Evolutionary conservation across 1,140 invertebrate genomes (phyloP).

Genomic region (Drosophila guanche): DNA sequence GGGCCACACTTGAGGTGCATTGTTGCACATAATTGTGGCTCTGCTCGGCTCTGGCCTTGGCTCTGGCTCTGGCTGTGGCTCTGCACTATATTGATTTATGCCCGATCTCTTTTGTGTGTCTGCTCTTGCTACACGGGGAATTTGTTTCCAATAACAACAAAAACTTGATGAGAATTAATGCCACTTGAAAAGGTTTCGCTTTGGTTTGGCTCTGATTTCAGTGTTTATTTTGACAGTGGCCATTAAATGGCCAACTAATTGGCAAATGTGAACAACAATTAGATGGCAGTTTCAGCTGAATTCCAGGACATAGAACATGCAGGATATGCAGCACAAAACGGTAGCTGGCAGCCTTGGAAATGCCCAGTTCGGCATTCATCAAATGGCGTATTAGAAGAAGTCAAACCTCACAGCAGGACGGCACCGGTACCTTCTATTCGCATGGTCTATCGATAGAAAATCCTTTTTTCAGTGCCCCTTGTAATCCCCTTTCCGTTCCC

Average conservation of each 20-base stretch:
- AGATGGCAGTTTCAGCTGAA: constrained; percentile 25
- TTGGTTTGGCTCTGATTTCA: constrained; percentile 28
- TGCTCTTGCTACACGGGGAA: constrained; percentile 19
- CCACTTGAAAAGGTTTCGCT: constrained; percentile 38
- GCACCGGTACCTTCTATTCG: constrained; percentile 16
- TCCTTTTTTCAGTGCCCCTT: constrained; percentile 26
- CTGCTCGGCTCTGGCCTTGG: constrained; percentile 55
- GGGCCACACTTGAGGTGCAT: constrained; percentile 75
- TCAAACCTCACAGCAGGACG: constrained; percentile 12
- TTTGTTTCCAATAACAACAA: constrained; percentile 68
- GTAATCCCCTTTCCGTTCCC: constrained; percentile 44
- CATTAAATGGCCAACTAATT: constrained; percentile 63
- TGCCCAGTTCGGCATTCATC: constrained; percentile 40
- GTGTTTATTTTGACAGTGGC: constrained; percentile 40
- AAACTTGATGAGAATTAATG: constrained; percentile 78
- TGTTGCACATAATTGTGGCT: constrained; percentile 71
- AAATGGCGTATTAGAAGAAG: constrained; percentile 21
- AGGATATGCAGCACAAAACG: constrained; percentile 30
- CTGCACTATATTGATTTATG: constrained; percentile 65
- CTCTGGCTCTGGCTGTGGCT: constrained; percentile 37
- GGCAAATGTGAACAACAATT: constrained; percentile 55
- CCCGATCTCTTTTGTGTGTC: constrained; percentile 30
- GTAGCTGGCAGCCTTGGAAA: constrained; percentile 29
- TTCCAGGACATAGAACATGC: not conserved
- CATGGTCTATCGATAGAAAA: constrained; percentile 23